Conservation (phyloP, 2,113 vertebrate species). For the Limnothrissa miodon region DNA sequence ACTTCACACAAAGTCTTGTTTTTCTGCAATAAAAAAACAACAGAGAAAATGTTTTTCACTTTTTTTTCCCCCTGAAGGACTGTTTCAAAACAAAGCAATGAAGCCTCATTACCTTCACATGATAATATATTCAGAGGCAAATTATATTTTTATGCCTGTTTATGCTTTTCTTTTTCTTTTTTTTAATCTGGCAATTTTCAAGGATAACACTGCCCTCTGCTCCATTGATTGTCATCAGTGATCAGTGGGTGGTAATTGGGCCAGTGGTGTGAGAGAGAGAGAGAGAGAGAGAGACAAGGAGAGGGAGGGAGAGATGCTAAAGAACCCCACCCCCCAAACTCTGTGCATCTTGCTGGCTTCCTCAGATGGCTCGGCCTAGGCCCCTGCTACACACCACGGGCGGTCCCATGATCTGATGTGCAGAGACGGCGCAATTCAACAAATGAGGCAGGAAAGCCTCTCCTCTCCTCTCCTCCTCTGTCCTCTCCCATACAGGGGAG, state of each 20-base stretch:
- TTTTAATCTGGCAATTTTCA: slow-evolving; percentile 48
- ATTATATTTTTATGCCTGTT: not conserved
- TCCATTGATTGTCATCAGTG: slow-evolving; percentile 50
- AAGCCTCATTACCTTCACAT: slow-evolving; percentile 46
- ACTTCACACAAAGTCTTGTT: slow-evolving; percentile 60
- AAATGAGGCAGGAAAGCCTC: not conserved
- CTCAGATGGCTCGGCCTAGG: slow-evolving; percentile 22
- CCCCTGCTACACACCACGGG: slow-evolving; percentile 22
- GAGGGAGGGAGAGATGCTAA: slow-evolving; percentile 19
- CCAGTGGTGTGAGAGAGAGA: slow-evolving; percentile 42
- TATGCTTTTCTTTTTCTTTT: slow-evolving; percentile 32
- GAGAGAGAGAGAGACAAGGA: not conserved
- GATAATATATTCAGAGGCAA: not conserved
- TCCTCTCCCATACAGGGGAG: not conserved
- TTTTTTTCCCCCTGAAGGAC: slow-evolving; percentile 41
- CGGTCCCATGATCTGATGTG: slow-evolving; percentile 19
- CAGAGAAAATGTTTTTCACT: slow-evolving; percentile 45
- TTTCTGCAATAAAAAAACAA: slow-evolving; percentile 55
- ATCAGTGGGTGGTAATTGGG: slow-evolving; percentile 47
- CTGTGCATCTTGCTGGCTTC: slow-evolving; percentile 16
- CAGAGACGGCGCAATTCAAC: not conserved
- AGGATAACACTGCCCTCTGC: slow-evolving; percentile 45
- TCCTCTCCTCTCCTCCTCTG: not conserved
- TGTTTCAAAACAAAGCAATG: slow-evolving; percentile 57
- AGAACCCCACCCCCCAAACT: not conserved